A percentile compares a stretch with the other conserved stretches of the same genome.
Conservation (phyloP, 2,113 vertebrate genomes). For the Nestor notabilis region DNA sequence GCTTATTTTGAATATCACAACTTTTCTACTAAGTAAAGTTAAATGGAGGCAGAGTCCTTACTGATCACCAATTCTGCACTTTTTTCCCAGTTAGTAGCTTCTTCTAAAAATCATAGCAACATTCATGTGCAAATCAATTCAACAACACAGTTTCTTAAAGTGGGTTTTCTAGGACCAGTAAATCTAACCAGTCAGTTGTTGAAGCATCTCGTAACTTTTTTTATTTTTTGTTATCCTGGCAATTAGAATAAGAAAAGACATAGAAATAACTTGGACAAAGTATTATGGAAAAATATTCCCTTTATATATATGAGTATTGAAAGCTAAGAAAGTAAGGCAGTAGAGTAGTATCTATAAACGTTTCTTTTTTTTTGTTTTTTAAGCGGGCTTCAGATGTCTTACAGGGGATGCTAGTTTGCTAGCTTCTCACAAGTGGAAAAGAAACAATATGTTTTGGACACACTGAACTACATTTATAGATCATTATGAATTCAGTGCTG, state of each 20-base stretch:
- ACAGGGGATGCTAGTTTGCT: background rate
- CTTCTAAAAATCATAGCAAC: accelerated
- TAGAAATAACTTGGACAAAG: background rate
- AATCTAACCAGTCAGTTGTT: background rate
- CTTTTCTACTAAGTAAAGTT: background rate
- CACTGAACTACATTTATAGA: background rate
- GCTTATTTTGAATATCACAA: background rate
- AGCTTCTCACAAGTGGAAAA: background rate
- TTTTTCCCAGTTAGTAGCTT: background rate
- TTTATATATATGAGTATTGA: background rate
- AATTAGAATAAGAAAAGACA: background rate
- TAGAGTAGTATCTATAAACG: background rate
- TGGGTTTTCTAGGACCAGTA: background rate
- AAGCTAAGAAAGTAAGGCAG: background rate
- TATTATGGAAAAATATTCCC: background rate
- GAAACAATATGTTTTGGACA: background rate
- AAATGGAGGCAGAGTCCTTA: background rate
- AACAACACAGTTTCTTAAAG: background rate
- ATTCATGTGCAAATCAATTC: background rate
- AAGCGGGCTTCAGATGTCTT: background rate
- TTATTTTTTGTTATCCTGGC: background rate
- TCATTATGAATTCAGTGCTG: background rate
- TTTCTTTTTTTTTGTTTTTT: background rate
- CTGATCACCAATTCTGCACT: background rate
- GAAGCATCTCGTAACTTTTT: background rate